A percentile compares a stretch with the other conserved stretches of the same genome.
These are phyloP conservation scores for Oceanodroma leucorhoa DNA, from an alignment of 2,797 vertebrate species.

Conservation along the genomic window DNA sequence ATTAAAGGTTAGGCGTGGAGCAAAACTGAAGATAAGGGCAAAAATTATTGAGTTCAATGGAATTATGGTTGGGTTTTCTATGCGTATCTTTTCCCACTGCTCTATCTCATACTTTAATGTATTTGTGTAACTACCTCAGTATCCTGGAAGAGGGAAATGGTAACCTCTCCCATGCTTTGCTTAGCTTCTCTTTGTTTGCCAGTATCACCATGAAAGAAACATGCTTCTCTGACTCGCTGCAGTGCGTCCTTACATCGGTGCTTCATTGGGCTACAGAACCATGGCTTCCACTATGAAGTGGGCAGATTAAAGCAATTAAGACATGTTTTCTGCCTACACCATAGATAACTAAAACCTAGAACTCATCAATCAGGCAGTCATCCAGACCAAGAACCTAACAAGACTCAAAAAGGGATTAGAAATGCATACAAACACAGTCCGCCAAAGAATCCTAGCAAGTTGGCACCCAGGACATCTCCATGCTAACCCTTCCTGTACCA, in stretches of 20 bases:
- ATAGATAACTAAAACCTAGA: neutral
- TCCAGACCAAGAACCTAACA: neutral
- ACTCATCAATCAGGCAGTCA: neutral
- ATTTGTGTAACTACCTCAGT: neutral
- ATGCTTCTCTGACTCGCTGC: neutral
- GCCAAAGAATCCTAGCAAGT: neutral
- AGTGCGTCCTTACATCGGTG: neutral
- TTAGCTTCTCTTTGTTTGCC: neutral
- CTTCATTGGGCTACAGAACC: neutral
- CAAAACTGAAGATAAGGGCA: neutral
- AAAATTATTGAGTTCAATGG: neutral
- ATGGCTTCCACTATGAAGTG: neutral
- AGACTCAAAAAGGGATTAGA: neutral
- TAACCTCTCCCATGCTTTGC: neutral
- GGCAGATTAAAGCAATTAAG: neutral
- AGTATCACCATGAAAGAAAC: neutral
- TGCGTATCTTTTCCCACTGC: neutral
- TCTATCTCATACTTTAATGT: neutral
- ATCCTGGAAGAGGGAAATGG: neutral
- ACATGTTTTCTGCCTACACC: neutral
- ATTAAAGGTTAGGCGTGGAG: neutral
- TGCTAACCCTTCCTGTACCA: no score
- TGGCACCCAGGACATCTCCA: neutral
- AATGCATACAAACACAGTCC: neutral
- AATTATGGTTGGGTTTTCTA: neutral